Conservation (phyloP, 2,888 invertebrate genomes). For the Trissolcus brochymenae region DNA sequence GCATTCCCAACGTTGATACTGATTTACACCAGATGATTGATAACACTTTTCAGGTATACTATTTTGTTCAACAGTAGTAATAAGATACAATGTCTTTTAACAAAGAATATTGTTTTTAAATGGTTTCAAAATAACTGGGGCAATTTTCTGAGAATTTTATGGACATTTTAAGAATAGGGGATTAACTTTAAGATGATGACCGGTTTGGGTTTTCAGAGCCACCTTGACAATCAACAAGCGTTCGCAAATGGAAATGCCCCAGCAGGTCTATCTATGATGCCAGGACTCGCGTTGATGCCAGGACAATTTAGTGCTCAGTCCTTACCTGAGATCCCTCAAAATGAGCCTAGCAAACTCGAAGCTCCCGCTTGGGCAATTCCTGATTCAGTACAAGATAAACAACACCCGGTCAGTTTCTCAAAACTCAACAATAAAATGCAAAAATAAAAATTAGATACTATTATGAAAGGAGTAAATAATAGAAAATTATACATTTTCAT, state of each 20-base stretch:
- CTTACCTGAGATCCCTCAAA: conserved; percentile 69
- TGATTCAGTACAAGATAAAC: conserved; percentile 73
- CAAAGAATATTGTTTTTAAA: too few species aligned
- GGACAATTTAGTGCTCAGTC: conserved; percentile 70
- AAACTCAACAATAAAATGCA: background rate
- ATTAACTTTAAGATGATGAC: too few species aligned
- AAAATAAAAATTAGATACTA: background rate
- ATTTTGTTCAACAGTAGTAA: too few species aligned
- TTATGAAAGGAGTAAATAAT: background rate
- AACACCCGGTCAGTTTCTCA: conserved; percentile 68
- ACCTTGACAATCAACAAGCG: conserved; percentile 73
- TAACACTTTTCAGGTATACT: conserved; percentile 75
- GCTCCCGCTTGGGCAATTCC: conserved; percentile 71
- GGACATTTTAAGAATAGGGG: too few species aligned
- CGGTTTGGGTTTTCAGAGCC: conserved; percentile 61
- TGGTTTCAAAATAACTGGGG: too few species aligned
- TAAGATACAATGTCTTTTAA: too few species aligned
- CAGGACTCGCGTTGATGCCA: conserved; percentile 69
- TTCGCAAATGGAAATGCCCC: conserved; percentile 72
- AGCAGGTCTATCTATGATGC: conserved; percentile 70
- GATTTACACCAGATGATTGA: conserved; percentile 78
- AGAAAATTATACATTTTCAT: background rate
- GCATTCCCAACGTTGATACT: conserved; percentile 72
- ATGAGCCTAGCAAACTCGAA: conserved; percentile 70
- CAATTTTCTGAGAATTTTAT: too few species aligned